Base-by-base conservation (phyloP, 1,140 invertebrate genomes). In the Drosophila grimshawi region DNA sequence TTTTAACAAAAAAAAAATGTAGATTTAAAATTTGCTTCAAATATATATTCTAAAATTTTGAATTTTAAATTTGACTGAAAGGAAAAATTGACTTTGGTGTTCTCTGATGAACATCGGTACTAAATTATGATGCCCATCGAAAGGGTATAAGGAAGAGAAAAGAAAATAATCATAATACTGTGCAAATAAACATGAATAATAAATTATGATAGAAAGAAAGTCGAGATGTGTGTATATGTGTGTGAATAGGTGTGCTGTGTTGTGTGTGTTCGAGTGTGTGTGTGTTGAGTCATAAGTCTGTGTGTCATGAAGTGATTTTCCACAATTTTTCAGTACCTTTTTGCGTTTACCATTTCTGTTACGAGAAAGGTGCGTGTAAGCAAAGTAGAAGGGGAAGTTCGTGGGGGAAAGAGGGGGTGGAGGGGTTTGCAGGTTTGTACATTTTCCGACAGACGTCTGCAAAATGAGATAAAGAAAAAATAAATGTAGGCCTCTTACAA, bases 221-320 rank as follows among this genome's bases (percentile, higher is more conserved):
- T 4, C 6, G 3, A 33, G 19, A 46, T 29, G 39, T 55, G 60
- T 3, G 32, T 35, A 32, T 41, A 43, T 56, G 43, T 49, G 32
- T 11, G 56, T 35, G 6, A 3, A 10, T 45, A 32, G n/a, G 27
- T 27, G 49, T 46, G 35, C 45, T 55, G 48, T 6, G 19, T 19
- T 30, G 35, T 52, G 57, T 3, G 29, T 32, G 41, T 35, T 19
- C 33, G 35, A 19, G 30, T 30, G 52, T 49, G 39, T 48, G 43
- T 67, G 30, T 56, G 41, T 33, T 48, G 32, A 35, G 46, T 45
- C 6, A 55, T 19, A 74, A 77, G 78, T 86, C 81, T 52, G 48
- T 81, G 81, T 81, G 81, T 86, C 71, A 80, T 83, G 76, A 89
- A 88, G 80, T 86, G 83, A 86, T 86, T 86, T 86, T 86, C 85